Base-by-base conservation (phyloP, 2,888 invertebrate genomes). In the Xylota segnis region DNA sequence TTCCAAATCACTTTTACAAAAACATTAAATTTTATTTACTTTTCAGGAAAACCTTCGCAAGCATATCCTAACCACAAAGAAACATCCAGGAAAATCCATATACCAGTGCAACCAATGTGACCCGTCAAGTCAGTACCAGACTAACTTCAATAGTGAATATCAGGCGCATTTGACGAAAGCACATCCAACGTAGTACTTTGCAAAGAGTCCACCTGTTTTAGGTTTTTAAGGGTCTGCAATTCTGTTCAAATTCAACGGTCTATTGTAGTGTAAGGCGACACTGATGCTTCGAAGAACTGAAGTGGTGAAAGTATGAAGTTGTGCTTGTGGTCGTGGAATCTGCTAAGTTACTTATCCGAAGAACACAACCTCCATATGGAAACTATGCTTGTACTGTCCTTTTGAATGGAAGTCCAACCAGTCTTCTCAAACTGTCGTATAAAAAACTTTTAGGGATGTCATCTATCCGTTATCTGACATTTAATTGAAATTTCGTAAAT, bases 11-110 rank as follows among this genome's bases (percentile, higher is more conserved):
- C 12, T 5, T 1, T 6, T 5, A 32, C 1, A 16, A 12, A 23
- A 4, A 7, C 7, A 14, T 56, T 23, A 23, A 2, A 23, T 32
- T 32, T n/a, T 58, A 23, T 47, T 52, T 81, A 27, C 77, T 88
- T 91, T 92, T 18, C 92, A 96, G 95, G 98, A 97, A 91, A 98
- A 98, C 91, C 94, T 98, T 10, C 94, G 98, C 4, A 97, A 98
- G 90, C 98, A 98, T 92, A 95, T 97, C 1, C 92, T 97, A 0
- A 95, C 95, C 40, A 96, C 96, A 9, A 95, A 94, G 72, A 95
- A 96, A 66, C 98, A 98, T 92, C 94, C 94, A 0, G 97, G 96
- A 0, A 94, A 95, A 89, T 95, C 93, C 78, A 94, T 98, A 50
- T 98, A 98, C 92, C 95, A 95, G 79, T 98, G 98, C 90, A 93